Evolutionary conservation across 2,113 vertebrate genomes (phyloP).

Genomic region (Odocoileus hemionus): DNA sequence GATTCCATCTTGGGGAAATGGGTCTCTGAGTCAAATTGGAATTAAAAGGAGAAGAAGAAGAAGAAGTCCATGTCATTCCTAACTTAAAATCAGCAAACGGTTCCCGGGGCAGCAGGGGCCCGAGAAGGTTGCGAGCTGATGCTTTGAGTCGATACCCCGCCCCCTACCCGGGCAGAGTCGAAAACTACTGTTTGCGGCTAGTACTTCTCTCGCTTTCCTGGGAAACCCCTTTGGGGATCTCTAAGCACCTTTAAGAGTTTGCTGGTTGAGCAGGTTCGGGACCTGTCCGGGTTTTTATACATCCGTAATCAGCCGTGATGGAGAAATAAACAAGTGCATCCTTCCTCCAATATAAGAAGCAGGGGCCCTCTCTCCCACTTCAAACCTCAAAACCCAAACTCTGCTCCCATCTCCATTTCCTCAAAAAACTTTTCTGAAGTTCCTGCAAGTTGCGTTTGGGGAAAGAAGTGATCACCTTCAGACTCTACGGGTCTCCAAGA

Average conservation of each 20-base stretch:
- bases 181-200: background rate
- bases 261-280: background rate
- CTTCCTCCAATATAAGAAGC: background rate
- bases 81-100: background rate
- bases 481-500: background rate
- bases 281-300: background rate
- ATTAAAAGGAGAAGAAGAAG: background rate
- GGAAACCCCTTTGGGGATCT: background rate
- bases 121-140: too few species aligned
- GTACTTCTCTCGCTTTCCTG: background rate
- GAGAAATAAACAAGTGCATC: background rate
- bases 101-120: background rate
- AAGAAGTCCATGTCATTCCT: background rate
- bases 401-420: background rate
- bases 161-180: too few species aligned
- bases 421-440: constrained; percentile 57
- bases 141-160: background rate
- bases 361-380: background rate
- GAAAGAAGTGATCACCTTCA: background rate
- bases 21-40: background rate
- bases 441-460: background rate
- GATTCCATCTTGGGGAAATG: background rate
- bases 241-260: background rate
- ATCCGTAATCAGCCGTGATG: background rate
- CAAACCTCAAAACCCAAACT: background rate